A percentile compares a stretch with the other conserved stretches of the same genome.
Evolutionary conservation across 2,113 vertebrate genomes (phyloP).

Genomic region (Clinocottus analis): DNA sequence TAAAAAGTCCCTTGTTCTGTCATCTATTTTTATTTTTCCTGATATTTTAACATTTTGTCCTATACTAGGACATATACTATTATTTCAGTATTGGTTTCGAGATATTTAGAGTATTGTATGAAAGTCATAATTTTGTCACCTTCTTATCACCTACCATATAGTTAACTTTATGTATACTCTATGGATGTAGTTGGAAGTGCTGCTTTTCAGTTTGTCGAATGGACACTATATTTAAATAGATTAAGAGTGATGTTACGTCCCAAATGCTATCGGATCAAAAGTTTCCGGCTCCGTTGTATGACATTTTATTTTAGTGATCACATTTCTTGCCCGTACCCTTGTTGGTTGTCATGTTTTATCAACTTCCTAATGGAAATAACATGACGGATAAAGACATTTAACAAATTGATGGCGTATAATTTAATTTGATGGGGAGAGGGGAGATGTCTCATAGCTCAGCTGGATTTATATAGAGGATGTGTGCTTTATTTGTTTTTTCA

Average conservation of each 20-base stretch:
- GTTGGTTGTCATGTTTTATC: conserved; percentile 55
- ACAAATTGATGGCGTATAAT: conserved; percentile 31
- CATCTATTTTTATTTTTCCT: no score
- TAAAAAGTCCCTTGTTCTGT: no score
- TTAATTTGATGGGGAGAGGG: neutral
- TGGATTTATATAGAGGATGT: conserved; percentile 49
- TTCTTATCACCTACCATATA: neutral
- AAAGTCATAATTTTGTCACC: no score
- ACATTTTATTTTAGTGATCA: conserved; percentile 16
- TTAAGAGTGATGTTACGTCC: neutral
- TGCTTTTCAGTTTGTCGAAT: neutral
- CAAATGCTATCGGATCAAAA: neutral
- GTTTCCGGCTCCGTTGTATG: conserved; percentile 2
- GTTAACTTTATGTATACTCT: neutral
- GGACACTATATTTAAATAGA: neutral
- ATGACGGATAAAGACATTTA: conserved; percentile 44
- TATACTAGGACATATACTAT: no score
- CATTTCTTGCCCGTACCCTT: neutral
- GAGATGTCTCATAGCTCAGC: conserved; percentile 22
- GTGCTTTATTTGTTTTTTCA: conserved; percentile 30
- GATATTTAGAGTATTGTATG: no score
- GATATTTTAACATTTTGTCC: no score
- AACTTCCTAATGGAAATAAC: conserved; percentile 37
- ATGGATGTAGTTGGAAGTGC: neutral
- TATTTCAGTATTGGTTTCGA: no score